Conservation (phyloP, 2,888 invertebrate genomes). For the Carabus problematicus region DNA sequence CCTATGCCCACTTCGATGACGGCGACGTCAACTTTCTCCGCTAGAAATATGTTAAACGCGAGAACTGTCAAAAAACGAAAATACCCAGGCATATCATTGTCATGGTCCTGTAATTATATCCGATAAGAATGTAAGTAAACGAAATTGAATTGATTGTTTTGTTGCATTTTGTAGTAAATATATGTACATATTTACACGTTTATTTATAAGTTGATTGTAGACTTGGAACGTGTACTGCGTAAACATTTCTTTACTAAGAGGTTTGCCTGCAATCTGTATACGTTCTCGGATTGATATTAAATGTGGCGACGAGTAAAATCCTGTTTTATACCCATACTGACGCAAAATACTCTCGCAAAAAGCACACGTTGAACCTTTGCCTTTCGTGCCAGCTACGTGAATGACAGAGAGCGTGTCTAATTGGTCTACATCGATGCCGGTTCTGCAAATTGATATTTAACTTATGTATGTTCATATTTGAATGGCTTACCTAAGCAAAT, state of each 20-base stretch:
- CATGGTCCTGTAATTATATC: constrained; percentile 60
- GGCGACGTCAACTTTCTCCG: constrained; percentile 88
- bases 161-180: too few relatives aligned
- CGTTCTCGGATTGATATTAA: constrained; percentile 90
- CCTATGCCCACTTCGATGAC: constrained; percentile 98
- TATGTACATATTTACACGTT: constrained; percentile 56
- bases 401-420: constrained; percentile 83
- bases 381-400: constrained; percentile 97
- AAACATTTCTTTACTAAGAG: constrained; percentile 78
- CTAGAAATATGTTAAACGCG: constrained; percentile 86
- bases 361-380: constrained; percentile 96
- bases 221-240: constrained; percentile 82
- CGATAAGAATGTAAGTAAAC: background rate
- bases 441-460: constrained; percentile 56
- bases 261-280: constrained; percentile 84
- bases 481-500: constrained; percentile 59
- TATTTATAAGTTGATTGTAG: constrained; percentile 67
- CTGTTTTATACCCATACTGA: constrained; percentile 83
- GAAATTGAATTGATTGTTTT: too few relatives aligned
- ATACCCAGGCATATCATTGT: constrained; percentile 86
- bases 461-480: background rate
- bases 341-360: constrained; percentile 89
- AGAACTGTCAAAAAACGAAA: constrained; percentile 94
- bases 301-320: constrained; percentile 97
- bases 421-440: constrained; percentile 69